Percentiles rank a stretch among this genome's conserved stretches.
These are phyloP conservation scores for Athalia cordata DNA, from an alignment of 2,888 invertebrate species.

Conservation along the genomic window DNA sequence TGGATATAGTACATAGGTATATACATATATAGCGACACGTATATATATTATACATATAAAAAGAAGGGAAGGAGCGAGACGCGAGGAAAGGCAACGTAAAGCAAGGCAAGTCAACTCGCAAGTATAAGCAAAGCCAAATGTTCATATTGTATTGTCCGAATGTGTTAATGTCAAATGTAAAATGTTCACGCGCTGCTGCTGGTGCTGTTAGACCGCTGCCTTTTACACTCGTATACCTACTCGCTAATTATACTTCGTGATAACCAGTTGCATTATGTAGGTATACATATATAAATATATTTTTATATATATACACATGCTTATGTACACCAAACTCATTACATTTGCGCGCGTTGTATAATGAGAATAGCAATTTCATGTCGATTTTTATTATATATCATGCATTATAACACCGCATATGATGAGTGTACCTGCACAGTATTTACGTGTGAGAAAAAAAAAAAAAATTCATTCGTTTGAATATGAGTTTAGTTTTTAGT, in stretches of 20 bases:
- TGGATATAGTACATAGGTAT: background rate
- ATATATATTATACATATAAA: background rate
- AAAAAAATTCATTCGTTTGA: too few relatives aligned
- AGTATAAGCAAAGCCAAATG: background rate
- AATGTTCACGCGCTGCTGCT: conserved; percentile 26
- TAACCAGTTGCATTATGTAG: background rate
- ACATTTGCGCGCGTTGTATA: too few relatives aligned
- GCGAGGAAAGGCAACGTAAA: too few relatives aligned
- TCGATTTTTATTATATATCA: too few relatives aligned
- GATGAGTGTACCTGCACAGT: too few relatives aligned
- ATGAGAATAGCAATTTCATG: too few relatives aligned
- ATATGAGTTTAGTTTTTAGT: too few relatives aligned
- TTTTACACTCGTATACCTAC: background rate
- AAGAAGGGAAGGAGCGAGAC: too few relatives aligned
- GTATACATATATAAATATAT: background rate
- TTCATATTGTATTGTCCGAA: conserved; percentile 2
- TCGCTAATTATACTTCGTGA: background rate
- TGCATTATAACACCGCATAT: too few relatives aligned
- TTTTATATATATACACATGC: too few relatives aligned
- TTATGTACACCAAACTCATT: too few relatives aligned
- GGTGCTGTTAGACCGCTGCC: background rate
- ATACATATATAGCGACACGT: background rate
- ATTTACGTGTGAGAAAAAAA: too few relatives aligned
- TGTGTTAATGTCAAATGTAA: conserved; percentile 36
- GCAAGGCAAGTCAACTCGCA: background rate